These are phyloP conservation scores for Hormaphis cornu DNA, from an alignment of 1,140 invertebrate genomes.

Conservation along the genomic window DNA sequence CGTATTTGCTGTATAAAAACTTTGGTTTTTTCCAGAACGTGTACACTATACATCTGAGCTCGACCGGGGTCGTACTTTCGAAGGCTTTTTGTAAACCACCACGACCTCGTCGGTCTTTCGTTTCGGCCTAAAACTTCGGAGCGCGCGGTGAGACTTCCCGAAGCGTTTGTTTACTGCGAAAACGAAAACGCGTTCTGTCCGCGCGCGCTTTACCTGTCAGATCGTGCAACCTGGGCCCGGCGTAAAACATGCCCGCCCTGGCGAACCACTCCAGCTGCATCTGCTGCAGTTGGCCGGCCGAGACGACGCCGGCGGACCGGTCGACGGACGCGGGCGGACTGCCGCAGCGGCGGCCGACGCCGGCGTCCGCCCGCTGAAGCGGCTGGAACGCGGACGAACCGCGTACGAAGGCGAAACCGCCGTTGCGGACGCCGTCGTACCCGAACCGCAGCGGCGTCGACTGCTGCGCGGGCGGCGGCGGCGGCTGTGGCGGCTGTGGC, in stretches of 20 bases:
- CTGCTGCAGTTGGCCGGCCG: slow-evolving; percentile 56
- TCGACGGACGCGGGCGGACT: too few relatives aligned
- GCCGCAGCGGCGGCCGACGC: neutral
- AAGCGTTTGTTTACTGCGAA: too few relatives aligned
- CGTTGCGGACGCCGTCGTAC: slow-evolving; percentile 10
- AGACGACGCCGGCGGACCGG: slow-evolving; percentile 27
- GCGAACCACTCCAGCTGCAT: slow-evolving; percentile 76
- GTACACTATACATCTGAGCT: too few relatives aligned
- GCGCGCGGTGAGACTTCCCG: too few relatives aligned
- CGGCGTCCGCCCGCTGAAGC: neutral
- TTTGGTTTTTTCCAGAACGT: too few relatives aligned
- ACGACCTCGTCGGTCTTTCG: too few relatives aligned
- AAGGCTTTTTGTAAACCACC: too few relatives aligned
- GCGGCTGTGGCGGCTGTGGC: neutral
- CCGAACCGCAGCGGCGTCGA: neutral
- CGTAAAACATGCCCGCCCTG: slow-evolving; percentile 71
- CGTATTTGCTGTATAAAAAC: too few relatives aligned
- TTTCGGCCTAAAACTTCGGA: too few relatives aligned
- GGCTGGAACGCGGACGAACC: slow-evolving; percentile 42
- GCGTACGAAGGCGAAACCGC: slow-evolving; percentile 36
- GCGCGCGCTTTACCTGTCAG: slow-evolving; percentile 47
- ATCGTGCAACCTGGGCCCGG: slow-evolving; percentile 55
- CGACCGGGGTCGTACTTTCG: too few relatives aligned
- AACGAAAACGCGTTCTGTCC: too few relatives aligned
- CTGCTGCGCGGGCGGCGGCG: neutral